Evolutionary conservation across 2,113 vertebrate species (phyloP).

Genomic region (Gopherus evgoodei): DNA sequence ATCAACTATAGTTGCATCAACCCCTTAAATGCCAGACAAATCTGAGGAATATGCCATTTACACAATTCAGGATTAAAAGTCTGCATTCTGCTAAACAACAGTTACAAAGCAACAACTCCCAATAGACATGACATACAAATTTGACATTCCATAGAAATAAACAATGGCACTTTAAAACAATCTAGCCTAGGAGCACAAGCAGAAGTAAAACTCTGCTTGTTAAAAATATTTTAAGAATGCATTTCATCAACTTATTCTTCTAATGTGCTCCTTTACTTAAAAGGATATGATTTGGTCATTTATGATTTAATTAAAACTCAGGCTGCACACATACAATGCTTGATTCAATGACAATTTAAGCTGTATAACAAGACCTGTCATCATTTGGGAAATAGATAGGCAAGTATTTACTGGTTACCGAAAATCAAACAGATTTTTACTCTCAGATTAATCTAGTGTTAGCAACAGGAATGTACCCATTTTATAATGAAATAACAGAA

Average conservation of each 20-base stretch:
- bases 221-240: conserved; percentile 27
- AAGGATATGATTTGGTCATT: not conserved
- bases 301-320: not conserved
- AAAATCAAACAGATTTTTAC: not conserved
- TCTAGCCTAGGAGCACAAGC: not conserved
- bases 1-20: not conserved
- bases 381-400: not conserved
- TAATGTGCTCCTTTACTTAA: not conserved
- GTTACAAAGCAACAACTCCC: not conserved
- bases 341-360: not conserved
- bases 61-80: not conserved
- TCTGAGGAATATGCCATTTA: not conserved
- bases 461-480: not conserved
- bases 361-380: not conserved
- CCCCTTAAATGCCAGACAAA: not conserved
- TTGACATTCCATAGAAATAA: not conserved
- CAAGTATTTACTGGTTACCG: not conserved
- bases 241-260: not conserved
- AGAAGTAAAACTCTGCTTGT: not conserved
- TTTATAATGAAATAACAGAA: not conserved
- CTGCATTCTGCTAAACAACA: not conserved
- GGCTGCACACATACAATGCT: conserved; percentile 13
- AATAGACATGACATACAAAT: not conserved
- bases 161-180: not conserved
- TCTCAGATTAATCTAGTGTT: not conserved